Evolutionary conservation across 2,797 vertebrate species (phyloP).

Genomic region (Balearica regulorum): DNA sequence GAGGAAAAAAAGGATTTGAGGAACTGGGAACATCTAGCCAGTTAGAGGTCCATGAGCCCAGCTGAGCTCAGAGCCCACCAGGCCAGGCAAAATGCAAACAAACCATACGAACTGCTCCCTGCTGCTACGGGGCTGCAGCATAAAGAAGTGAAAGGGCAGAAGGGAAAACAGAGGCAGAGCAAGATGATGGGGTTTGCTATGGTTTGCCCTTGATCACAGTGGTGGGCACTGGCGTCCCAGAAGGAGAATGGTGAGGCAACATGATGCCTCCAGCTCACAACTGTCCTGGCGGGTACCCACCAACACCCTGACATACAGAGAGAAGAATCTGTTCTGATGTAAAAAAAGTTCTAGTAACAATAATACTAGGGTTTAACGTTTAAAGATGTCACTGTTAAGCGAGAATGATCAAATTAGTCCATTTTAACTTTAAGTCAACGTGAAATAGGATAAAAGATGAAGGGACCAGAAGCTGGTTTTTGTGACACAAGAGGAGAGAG

Average conservation of each 20-base stretch:
- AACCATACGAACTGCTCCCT: not conserved
- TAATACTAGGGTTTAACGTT: not conserved
- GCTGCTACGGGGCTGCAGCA: not conserved
- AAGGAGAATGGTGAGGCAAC: not conserved
- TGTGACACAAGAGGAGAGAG: not conserved
- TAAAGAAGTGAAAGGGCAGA: not conserved
- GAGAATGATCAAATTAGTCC: not conserved
- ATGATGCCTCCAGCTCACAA: not conserved
- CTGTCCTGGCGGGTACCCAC: not conserved
- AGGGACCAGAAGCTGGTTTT: not conserved
- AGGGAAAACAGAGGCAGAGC: not conserved
- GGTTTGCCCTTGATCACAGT: not conserved
- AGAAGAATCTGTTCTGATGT: not conserved
- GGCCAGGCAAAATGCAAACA: not conserved
- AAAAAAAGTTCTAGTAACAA: not conserved
- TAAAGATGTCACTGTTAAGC: not conserved
- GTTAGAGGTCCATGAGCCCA: not conserved
- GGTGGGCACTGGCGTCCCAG: not conserved
- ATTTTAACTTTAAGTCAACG: not conserved
- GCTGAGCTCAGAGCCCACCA: not conserved
- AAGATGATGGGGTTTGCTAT: not conserved
- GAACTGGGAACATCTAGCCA: not conserved
- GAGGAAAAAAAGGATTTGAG: not conserved
- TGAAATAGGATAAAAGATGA: conserved; percentile 17
- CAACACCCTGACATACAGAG: rapidly evolving